These are phyloP conservation scores for Scolopax rusticola DNA, from an alignment of 2,797 vertebrate genomes.

Conservation along the genomic window DNA sequence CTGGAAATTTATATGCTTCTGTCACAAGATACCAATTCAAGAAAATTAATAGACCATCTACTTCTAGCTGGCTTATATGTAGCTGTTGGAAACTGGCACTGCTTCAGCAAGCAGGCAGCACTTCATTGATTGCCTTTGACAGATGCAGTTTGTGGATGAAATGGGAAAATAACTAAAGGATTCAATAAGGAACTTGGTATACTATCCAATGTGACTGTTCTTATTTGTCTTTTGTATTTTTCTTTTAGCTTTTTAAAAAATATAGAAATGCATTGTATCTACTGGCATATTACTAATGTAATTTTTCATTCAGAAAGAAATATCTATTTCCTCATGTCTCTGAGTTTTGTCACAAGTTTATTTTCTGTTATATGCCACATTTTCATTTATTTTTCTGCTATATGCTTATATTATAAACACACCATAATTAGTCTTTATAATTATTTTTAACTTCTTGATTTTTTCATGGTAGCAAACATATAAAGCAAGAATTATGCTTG, in stretches of 20 bases:
- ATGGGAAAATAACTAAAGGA: conserved; percentile 37
- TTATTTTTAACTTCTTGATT: background rate
- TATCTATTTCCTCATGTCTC: background rate
- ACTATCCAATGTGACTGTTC: background rate
- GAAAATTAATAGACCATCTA: conserved; percentile 45
- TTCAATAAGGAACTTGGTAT: background rate
- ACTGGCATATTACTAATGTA: background rate
- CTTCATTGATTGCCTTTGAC: conserved; percentile 52
- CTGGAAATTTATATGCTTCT: conserved; percentile 45
- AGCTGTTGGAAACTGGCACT: background rate
- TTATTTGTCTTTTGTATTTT: background rate
- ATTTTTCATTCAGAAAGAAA: background rate
- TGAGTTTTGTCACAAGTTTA: background rate
- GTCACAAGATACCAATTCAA: conserved; percentile 36
- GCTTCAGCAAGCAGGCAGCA: background rate
- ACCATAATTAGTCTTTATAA: background rate
- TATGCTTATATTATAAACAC: background rate
- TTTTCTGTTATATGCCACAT: background rate
- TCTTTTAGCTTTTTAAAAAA: background rate
- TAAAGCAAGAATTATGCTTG: background rate
- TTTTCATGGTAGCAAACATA: background rate
- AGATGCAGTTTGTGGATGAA: conserved; percentile 26
- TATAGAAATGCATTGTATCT: background rate
- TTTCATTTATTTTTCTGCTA: background rate
- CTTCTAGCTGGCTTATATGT: background rate